phyloP scores from a whole-genome alignment of 2,113 vertebrate species.

The Centropus bengalensis region DNA sequence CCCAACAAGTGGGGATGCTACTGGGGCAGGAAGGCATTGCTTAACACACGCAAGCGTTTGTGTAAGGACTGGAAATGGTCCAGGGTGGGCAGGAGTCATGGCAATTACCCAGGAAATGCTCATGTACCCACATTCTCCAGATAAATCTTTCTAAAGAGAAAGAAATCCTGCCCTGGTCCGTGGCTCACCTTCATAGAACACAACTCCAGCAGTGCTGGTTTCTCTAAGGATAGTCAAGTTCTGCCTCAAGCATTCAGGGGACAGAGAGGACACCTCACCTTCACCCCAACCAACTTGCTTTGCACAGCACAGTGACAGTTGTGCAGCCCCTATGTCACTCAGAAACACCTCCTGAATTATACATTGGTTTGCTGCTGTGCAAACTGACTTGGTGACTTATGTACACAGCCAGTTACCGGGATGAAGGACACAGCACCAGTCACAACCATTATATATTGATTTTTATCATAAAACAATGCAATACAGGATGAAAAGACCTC shows the following conservation, averaged over 20 bases:
- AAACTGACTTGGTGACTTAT: not conserved
- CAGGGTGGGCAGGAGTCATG: not conserved
- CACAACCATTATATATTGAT: not conserved
- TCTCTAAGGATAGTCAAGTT: not conserved
- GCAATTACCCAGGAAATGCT: not conserved
- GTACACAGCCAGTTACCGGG: not conserved
- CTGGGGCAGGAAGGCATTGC: not conserved
- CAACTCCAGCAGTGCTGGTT: not conserved
- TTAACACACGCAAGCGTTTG: too few relatives aligned
- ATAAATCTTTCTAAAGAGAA: not conserved
- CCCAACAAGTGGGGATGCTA: not conserved
- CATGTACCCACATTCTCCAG: fast-evolving
- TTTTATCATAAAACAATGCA: not conserved
- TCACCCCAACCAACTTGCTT: not conserved
- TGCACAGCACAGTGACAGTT: fast-evolving
- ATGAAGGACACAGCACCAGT: not conserved
- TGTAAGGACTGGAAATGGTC: not conserved
- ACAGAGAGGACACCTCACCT: not conserved
- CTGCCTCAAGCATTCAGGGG: not conserved
- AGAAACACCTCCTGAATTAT: not conserved
- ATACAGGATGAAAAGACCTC: not conserved
- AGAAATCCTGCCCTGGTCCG: not conserved
- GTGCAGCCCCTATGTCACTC: not conserved
- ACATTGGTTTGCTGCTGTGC: not conserved
- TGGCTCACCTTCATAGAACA: not conserved